Evolutionary conservation across 1,140 invertebrate species (phyloP), one percentile per base, ranked within the genome.

Genomic region (Drosophila novamexicana): DNA sequence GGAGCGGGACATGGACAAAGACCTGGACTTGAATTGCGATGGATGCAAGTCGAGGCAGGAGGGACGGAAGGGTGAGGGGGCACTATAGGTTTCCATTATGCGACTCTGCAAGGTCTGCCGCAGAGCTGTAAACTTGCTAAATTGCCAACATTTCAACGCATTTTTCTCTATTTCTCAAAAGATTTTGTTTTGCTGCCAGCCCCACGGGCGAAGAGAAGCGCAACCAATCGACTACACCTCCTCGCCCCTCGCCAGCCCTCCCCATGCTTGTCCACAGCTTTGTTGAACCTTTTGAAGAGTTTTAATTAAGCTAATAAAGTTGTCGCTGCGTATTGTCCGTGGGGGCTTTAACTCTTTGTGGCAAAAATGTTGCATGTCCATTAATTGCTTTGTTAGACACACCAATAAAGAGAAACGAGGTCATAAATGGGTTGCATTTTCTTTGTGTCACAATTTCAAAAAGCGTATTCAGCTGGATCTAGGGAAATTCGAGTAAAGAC

Each of bases 261-360:
- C 56, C 49, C 22, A 29, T 29, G 22, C 22, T 5, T 29, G 22
- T 53, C 54, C 34, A 42, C 32, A 54, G 79, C 69, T 69, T 52
- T 75, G 81, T 80, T 81, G 81, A 66, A 88, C 80, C 81, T 88
- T 89, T 84, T 73, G 58, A 74, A 89, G 80, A 77, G 68, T 86
- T 89, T 89, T 84, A 84, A 90, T 89, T 89, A 79, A 89, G 85
- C 84, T 89, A 89, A 89, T 89, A 89, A 89, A 89, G 67, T 81
- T 89, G 77, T 80, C 83, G 83, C 49, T 73, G 54, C 58, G 22
- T 36, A 32, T 54, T 64, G 40, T 70, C 67, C 22, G 40, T 56
- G 12, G 44, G 34, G 14, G 16, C 56, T 66, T 45, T 67, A 18
- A 70, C 49, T 59, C 62, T 36, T 22, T 44, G 42, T 32, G 9